A percentile compares a stretch with the other conserved stretches of the same genome.
These are phyloP conservation scores for Hoplodrina ambigua DNA, from an alignment of 2,888 invertebrate species.

Conservation along the genomic window DNA sequence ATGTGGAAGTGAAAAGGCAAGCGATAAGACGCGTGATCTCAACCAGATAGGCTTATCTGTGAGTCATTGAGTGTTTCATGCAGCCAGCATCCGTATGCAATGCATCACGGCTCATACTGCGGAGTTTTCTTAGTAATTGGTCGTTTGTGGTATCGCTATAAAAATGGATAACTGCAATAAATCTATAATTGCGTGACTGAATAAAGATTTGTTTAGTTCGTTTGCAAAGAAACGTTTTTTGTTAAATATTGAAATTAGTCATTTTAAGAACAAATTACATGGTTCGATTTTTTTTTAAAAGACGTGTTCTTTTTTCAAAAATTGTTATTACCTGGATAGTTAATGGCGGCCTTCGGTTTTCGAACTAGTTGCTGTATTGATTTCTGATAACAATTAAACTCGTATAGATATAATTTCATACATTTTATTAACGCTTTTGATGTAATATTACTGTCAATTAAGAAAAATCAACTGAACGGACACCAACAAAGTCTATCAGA, in stretches of 20 bases:
- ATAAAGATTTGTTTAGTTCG: background rate
- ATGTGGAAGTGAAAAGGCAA: constrained; percentile 14
- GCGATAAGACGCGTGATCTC: constrained; percentile 76
- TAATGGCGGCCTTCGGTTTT: background rate
- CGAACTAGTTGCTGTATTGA: background rate
- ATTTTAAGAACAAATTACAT: background rate
- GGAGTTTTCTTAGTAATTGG: constrained; percentile 42
- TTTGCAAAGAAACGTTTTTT: background rate
- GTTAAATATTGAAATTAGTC: no score
- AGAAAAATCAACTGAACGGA: no score
- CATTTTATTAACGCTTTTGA: no score
- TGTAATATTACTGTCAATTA: no score
- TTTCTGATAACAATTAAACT: no score
- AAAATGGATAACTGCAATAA: constrained; percentile 31
- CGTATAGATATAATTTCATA: no score
- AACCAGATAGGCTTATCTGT: constrained; percentile 83
- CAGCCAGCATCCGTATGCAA: constrained; percentile 64
- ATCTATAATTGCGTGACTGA: constrained; percentile 23
- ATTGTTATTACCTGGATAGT: background rate
- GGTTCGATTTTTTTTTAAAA: background rate
- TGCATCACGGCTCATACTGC: constrained; percentile 35
- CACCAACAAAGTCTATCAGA: background rate
- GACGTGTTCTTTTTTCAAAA: background rate
- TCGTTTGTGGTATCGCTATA: constrained; percentile 35
- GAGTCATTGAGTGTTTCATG: constrained; percentile 77